Percentiles rank a stretch among this genome's conserved stretches.
phyloP scores from a whole-genome alignment of 2,113 vertebrate species.

The Pseudonaja textilis region DNA sequence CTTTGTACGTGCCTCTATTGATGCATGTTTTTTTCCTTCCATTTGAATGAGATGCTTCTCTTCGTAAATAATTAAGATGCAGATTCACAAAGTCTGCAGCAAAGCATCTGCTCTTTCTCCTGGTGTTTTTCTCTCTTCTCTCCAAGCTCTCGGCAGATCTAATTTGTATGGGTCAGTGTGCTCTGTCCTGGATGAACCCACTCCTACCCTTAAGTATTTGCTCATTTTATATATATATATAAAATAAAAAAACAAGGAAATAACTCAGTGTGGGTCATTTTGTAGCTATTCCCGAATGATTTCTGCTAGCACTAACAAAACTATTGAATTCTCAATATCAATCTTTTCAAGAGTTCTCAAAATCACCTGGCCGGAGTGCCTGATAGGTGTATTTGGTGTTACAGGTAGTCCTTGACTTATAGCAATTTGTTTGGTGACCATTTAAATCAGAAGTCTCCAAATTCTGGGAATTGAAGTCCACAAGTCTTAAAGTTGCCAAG shows the following conservation, averaged over 20 bases:
- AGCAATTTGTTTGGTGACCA: neutral
- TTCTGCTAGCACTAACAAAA: neutral
- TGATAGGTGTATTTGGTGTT: neutral
- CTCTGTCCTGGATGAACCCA: neutral
- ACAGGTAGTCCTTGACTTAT: neutral
- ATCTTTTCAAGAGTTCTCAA: neutral
- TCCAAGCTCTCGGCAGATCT: neutral
- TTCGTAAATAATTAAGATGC: neutral
- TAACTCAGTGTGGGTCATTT: conserved; percentile 1
- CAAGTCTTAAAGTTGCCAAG: no score
- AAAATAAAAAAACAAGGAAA: neutral
- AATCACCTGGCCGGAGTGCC: neutral
- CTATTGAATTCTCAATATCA: neutral
- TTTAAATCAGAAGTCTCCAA: neutral
- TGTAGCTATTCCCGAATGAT: conserved; percentile 2
- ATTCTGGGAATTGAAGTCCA: no score
- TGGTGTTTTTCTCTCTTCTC: neutral
- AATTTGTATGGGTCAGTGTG: neutral
- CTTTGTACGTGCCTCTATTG: neutral
- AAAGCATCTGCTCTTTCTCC: neutral
- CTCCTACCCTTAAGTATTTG: neutral
- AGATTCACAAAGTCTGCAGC: neutral
- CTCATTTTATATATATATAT: neutral
- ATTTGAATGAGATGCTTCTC: neutral
- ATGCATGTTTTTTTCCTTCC: neutral